Base-by-base conservation (phyloP, 1,140 invertebrate species). In the Proctacanthus coquilletti region DNA sequence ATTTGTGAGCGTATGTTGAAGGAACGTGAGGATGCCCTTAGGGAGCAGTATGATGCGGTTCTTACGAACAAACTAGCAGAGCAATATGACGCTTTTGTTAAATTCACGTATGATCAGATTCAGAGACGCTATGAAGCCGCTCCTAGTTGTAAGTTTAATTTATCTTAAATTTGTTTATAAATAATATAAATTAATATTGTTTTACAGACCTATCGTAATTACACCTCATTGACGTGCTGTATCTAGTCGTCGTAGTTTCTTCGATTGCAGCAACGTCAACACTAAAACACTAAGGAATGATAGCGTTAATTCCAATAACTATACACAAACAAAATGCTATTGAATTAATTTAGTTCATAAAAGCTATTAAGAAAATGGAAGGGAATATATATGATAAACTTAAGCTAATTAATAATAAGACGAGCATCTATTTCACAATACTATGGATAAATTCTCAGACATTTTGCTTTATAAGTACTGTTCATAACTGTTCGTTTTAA, bases 1-100 rank as follows among this genome's bases (percentile, higher is more conserved):
- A 93, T 97, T 46, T 96, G 91, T 65, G 89, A 94, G 63, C 72
- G 86, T 47, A 84, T 97, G 83, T 66, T 96, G 27, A 82, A 84
- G 55, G 92, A 96, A 53, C 77, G 87, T 46, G 92, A 96, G 65
- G 76, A 76, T 48, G 75, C 87, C 55, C 78, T 97, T 38, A 72
- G 86, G 52, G 82, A 89, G 56, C 83, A 94, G 65, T 97, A 96
- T 62, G 87, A 96, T 64, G 74, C 79, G 47, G 86, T 91, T 47
- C 70, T 97, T 45, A 84, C 77, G 49, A 74, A 72, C 56, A 95
- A 95, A 67, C 71, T 96, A 47, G 83, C 88, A 32, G 92, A 97
- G 65, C 92, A 97, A 64, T 96, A 96, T 60, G 91, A 96, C 65
- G 83, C 88, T 50, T 96, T 96, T 65, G 86, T 95, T 15, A 93